Base-by-base conservation (phyloP, 2,888 invertebrate species). In the Polymixis lichenea region DNA sequence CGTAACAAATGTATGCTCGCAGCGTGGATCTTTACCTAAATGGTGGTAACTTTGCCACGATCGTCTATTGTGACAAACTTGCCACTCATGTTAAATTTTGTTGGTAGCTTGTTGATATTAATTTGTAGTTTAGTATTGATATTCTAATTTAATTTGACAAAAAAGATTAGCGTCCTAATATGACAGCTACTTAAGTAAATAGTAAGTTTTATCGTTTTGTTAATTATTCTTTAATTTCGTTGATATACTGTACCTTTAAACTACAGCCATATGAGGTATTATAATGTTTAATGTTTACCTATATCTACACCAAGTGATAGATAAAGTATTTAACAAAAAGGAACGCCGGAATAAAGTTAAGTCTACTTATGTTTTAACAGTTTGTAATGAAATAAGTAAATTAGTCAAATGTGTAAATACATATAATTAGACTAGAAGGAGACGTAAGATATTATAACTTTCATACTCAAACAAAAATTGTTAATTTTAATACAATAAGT, bases 11-110 rank as follows among this genome's bases (percentile, higher is more conserved):
- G 11, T 46, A 78, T 46, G 9, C 9, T 69, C 28, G 19, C 32
- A 13, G n/a, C 60, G 38, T 46, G 60, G 25, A 53, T 32, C 7
- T 61, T 55, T 49, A 28, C 1, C 8, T 22, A 53, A 13, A 17
- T n/a, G n/a, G 75, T 61, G 49, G 65, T 55, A 66, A 81, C 49
- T 67, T 75, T 25, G 25, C 43, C 66, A 66, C 66, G 81, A 80
- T 15, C 3, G 2, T 22, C 3, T 17, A 49, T 74, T 78, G 78
- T 75, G 75, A 8, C 53, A 28, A n/a, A 66, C 19, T 80, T 78
- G 38, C 65, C n/a, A 62, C 67, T 25, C 3, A 22, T 22, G 49
- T 80, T 46, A 1, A n/a, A 46, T 2, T 32, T 32, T 55, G 32
- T 66, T 74, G 51, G 38, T 75, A 72, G 55, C 38, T 65, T 25